Conservation (phyloP, 2,113 vertebrate species). For the Pelodiscus sinensis region DNA sequence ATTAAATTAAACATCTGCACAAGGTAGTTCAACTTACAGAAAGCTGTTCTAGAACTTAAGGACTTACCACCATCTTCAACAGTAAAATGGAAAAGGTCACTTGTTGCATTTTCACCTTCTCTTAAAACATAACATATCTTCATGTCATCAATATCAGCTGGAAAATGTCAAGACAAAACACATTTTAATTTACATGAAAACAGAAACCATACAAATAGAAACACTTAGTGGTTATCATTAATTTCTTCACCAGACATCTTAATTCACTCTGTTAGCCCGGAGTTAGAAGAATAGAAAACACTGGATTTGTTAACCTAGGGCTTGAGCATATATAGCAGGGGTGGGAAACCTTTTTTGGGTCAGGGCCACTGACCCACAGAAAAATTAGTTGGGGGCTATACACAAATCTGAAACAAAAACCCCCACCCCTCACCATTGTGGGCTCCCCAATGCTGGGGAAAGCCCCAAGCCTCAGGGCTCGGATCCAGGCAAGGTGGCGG, state of each 20-base stretch:
- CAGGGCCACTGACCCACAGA: too few relatives aligned
- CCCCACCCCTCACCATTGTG: too few relatives aligned
- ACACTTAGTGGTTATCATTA: not conserved
- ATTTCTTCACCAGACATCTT: not conserved
- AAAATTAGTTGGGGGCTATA: too few relatives aligned
- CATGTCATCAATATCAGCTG: conserved; percentile 92
- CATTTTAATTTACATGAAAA: conserved; percentile 1
- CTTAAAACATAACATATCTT: conserved; percentile 92
- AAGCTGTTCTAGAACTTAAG: not conserved
- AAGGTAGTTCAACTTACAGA: not conserved
- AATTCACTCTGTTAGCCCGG: not conserved
- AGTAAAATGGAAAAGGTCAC: conserved; percentile 88
- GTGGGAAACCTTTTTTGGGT: too few relatives aligned
- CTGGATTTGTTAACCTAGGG: not conserved
- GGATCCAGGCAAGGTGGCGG: too few relatives aligned
- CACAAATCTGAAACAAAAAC: too few relatives aligned
- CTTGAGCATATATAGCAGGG: not conserved
- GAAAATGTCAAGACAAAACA: conserved; percentile 40
- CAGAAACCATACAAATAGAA: not conserved
- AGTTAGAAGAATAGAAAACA: not conserved
- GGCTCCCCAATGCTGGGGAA: too few relatives aligned
- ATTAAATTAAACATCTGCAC: not conserved
- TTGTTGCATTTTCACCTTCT: conserved; percentile 86
- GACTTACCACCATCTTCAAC: conserved; percentile 91
- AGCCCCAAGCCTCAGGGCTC: too few relatives aligned